Percentiles rank a stretch among this genome's conserved stretches.
These are phyloP conservation scores for Dasyprocta punctata DNA, from an alignment of 2,113 vertebrate genomes.

Conservation along the genomic window DNA sequence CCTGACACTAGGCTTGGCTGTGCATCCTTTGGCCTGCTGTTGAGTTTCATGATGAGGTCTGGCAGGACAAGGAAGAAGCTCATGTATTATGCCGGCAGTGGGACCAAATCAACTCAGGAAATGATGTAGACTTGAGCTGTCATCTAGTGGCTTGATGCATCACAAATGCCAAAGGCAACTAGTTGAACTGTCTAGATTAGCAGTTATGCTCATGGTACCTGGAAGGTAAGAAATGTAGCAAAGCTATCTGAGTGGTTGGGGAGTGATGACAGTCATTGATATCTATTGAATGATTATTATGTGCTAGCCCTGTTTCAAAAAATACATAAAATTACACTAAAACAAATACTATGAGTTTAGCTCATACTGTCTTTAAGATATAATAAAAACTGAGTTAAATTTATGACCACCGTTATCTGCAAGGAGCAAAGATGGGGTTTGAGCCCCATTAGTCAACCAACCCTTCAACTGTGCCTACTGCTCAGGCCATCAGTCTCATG, in stretches of 20 bases:
- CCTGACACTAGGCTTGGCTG: background rate
- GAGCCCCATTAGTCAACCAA: background rate
- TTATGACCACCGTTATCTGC: background rate
- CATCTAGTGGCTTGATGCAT: background rate
- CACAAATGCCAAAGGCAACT: background rate
- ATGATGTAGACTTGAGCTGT: background rate
- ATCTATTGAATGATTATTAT: background rate
- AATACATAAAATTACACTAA: background rate
- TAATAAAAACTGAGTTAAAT: slow-evolving; percentile 15
- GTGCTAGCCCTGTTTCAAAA: background rate
- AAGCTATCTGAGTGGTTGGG: background rate
- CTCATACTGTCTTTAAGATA: background rate
- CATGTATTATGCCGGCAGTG: background rate
- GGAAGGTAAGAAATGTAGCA: slow-evolving; percentile 36
- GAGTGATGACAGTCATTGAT: background rate
- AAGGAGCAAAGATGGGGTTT: background rate
- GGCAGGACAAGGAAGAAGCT: background rate
- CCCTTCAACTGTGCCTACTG: background rate
- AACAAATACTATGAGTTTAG: background rate
- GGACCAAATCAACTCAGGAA: background rate
- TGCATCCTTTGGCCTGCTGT: background rate
- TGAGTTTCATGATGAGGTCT: background rate
- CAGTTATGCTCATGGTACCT: background rate
- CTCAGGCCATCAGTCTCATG: background rate
- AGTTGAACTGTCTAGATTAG: background rate